A percentile compares a stretch with the other conserved stretches of the same genome.
These are phyloP conservation scores for Rhogogaster chlorosoma DNA, from an alignment of 2,888 invertebrate species.

Conservation along the genomic window DNA sequence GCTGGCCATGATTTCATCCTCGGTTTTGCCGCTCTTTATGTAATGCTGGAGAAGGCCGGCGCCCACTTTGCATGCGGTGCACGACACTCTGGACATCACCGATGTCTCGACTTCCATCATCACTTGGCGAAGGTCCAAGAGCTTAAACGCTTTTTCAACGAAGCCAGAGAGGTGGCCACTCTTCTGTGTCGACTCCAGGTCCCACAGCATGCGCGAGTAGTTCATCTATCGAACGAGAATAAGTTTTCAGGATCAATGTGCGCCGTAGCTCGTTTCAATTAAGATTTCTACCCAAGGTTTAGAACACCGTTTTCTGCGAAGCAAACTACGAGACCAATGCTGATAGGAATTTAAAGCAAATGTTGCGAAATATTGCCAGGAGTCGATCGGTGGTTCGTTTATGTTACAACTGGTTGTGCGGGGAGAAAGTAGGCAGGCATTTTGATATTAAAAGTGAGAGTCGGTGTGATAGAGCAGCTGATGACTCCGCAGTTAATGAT, in stretches of 20 bases:
- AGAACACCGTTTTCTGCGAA: neutral
- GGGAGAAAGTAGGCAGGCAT: conserved; percentile 68
- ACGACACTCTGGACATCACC: conserved; percentile 94
- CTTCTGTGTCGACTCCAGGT: conserved; percentile 83
- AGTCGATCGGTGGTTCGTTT: neutral
- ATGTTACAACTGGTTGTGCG: neutral
- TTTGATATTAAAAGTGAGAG: conserved; percentile 72
- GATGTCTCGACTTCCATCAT: conserved; percentile 93
- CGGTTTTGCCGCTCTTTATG: conserved; percentile 90
- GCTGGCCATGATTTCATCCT: conserved; percentile 91
- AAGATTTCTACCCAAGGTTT: neutral
- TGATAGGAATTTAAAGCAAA: neutral
- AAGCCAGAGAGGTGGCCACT: conserved; percentile 87
- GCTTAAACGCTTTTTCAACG: conserved; percentile 90
- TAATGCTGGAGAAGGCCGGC: conserved; percentile 93
- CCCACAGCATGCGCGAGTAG: conserved; percentile 84
- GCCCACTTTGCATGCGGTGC: conserved; percentile 93
- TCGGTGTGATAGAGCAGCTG: conserved; percentile 49
- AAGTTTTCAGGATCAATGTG: neutral
- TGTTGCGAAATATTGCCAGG: too few relatives aligned
- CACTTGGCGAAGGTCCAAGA: conserved; percentile 92
- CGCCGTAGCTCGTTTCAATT: neutral
- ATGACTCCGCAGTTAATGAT: conserved; percentile 51
- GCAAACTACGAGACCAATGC: neutral
- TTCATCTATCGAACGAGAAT: conserved; percentile 64